These are phyloP conservation scores for Aplodontia rufa DNA, from an alignment of 2,113 vertebrate genomes.

Conservation along the genomic window DNA sequence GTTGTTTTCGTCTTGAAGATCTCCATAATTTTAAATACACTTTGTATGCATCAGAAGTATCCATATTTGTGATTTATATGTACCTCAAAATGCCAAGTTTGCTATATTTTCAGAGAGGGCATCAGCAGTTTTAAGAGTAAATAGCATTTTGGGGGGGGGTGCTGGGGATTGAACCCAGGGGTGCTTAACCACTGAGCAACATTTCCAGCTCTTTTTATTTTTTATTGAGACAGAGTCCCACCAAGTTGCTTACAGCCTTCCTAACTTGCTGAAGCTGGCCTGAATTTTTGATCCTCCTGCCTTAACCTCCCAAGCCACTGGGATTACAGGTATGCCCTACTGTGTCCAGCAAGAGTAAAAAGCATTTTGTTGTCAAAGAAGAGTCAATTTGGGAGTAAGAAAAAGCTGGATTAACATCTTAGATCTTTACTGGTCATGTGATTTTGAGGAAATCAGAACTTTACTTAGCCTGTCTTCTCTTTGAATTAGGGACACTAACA, in stretches of 20 bases:
- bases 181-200: no score
- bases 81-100: not conserved
- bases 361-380: not conserved
- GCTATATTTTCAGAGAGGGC: not conserved
- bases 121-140: not conserved
- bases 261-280: no score
- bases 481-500: not conserved
- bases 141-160: no score
- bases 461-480: not conserved
- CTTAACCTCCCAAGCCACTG: no score
- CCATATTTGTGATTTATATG: not conserved
- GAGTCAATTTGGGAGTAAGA: not conserved
- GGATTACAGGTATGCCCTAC: no score
- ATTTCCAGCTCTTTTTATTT: no score
- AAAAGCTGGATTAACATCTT: not conserved
- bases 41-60: not conserved
- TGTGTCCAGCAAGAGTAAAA: not conserved
- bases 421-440: not conserved
- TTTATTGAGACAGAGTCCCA: no score
- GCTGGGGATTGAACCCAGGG: no score
- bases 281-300: no score
- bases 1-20: not conserved
- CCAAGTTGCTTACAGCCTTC: no score
- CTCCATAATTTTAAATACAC: not conserved
- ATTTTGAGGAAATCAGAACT: not conserved